These are phyloP conservation scores for Coreoperca whiteheadi DNA, from an alignment of 2,113 vertebrate species.

Conservation along the genomic window DNA sequence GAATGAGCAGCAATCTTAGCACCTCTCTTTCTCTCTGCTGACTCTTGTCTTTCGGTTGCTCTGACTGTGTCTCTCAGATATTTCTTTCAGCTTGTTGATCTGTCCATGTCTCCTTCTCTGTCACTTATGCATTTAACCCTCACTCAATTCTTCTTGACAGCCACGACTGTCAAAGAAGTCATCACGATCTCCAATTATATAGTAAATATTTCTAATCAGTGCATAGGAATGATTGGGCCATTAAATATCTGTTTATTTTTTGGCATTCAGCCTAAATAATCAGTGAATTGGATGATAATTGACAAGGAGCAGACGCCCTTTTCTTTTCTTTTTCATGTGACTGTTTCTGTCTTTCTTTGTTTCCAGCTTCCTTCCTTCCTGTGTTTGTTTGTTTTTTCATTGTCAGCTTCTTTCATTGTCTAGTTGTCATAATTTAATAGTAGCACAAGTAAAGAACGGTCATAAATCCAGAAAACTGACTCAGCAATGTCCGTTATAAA, in stretches of 20 bases:
- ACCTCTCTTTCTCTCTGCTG: conserved; percentile 50
- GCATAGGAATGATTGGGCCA: neutral
- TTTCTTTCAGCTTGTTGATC: conserved; percentile 36
- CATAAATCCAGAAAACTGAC: neutral
- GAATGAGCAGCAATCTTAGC: conserved; percentile 61
- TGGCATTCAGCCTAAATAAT: neutral
- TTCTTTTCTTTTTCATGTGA: neutral
- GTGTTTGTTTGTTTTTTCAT: neutral
- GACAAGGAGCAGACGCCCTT: neutral
- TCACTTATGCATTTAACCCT: conserved; percentile 23
- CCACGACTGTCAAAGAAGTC: conserved; percentile 31
- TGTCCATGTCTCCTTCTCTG: conserved; percentile 22
- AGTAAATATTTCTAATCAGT: conserved; percentile 18
- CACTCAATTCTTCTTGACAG: conserved; percentile 19
- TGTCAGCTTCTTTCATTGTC: too few species aligned
- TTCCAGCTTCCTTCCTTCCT: neutral
- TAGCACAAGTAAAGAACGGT: neutral
- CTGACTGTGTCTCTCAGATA: conserved; percentile 56
- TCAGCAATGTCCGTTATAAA: neutral
- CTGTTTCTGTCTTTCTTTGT: neutral
- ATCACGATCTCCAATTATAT: neutral
- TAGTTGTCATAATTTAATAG: too few species aligned
- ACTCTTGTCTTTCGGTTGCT: conserved; percentile 54
- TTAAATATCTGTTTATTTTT: neutral
- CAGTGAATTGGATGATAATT: neutral